A percentile compares a stretch with the other conserved stretches of the same genome.
Evolutionary conservation across 1,140 invertebrate species (phyloP).

Genomic region (Leptinotarsa defecta): DNA sequence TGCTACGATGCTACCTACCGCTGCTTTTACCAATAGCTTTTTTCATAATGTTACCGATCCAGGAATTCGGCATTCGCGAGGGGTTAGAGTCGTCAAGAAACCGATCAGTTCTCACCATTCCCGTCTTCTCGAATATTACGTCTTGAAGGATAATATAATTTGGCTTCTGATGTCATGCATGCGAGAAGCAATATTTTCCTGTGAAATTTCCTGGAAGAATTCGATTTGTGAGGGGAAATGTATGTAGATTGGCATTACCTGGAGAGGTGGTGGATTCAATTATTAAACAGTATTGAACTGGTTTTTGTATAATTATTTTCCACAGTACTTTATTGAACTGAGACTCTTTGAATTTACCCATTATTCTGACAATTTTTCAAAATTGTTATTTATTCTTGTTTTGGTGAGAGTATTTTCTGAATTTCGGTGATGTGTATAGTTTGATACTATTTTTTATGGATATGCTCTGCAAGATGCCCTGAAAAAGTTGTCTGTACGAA

Average conservation of each 20-base stretch:
- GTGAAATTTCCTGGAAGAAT: constrained; percentile 1
- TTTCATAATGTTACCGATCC: constrained; percentile 1
- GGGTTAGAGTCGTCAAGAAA: background rate
- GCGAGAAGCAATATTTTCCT: background rate
- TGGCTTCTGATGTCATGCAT: constrained; percentile 1
- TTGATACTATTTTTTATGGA: too few relatives aligned
- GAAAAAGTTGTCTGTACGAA: too few relatives aligned
- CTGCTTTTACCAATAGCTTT: background rate
- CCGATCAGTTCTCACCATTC: background rate
- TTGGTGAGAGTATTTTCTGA: too few relatives aligned
- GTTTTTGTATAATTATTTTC: too few relatives aligned
- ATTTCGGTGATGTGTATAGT: too few relatives aligned
- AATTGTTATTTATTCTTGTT: too few relatives aligned
- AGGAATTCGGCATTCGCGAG: background rate
- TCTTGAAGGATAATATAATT: background rate
- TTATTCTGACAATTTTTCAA: too few relatives aligned
- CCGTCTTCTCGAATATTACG: background rate
- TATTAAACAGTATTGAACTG: too few relatives aligned
- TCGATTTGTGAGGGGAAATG: background rate
- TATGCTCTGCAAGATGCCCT: too few relatives aligned
- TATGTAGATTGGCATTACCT: background rate
- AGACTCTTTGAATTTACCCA: too few relatives aligned
- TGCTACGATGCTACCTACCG: background rate
- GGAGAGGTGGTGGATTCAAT: too few relatives aligned
- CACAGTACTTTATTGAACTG: too few relatives aligned